Base-by-base conservation (phyloP, 92 coral and sea anemone genomes). In the Palythoa heliodiscus region DNA sequence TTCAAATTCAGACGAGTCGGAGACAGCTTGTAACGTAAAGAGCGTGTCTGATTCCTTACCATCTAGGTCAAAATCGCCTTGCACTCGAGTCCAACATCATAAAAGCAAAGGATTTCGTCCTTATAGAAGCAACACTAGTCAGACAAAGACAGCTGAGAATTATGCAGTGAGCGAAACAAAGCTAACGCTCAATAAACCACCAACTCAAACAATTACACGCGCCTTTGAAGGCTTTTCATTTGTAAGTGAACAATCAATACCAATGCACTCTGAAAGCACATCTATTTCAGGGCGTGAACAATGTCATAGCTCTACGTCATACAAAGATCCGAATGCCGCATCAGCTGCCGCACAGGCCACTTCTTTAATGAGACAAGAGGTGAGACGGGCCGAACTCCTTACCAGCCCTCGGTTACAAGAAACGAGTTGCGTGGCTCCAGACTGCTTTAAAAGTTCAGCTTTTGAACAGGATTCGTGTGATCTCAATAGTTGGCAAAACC, bases 91-190 rank as follows among this genome's bases (percentile, higher is more conserved):
- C 23, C 10, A 35, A 11, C 61, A 4, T 0, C 40, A 67, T 15
- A 47, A 25, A 66, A 24, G 22, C 64, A 70, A 22, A 53, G 84
- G 84, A 15, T 80, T 80, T 15, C 84, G 84, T 4, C 84, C 84
- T 4, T 80, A 80, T 52, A 80, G 19, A 13, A 66, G 70, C 20
- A 25, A 10, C 24, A 4, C 74, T 14, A 43, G 29, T 66, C 58
- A 78, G 11, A 15, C 47, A 17, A 19, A 3, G 19, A 13, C 24
- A 60, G 48, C 35, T 39, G 48, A 14, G 24, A 58, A 61, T 38
- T 17, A 19, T 5, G 1, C 15, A 4, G 3, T 11, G 11, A 40
- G 47, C 17, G 23, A 1, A 8, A 24, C 11, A 17, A 20, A 47
- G 20, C 5, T 11, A 7, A 69, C 19, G 12, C 22, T 1, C 2